phyloP scores from a whole-genome alignment of 2,888 invertebrate genomes.

The Aleiodes testaceus region DNA sequence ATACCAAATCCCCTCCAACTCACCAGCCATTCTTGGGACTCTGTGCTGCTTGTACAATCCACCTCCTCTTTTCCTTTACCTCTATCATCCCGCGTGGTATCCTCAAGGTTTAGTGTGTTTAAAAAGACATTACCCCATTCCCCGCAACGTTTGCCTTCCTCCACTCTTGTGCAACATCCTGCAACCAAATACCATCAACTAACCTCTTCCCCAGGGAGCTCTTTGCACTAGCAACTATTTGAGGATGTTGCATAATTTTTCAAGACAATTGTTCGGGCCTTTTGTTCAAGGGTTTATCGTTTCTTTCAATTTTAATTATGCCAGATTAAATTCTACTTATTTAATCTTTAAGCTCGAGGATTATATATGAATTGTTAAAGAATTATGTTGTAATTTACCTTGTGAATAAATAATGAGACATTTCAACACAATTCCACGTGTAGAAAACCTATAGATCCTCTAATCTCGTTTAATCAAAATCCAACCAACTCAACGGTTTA shows the following conservation, averaged over 20 bases:
- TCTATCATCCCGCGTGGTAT: conserved; percentile 19
- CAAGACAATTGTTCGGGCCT: conserved; percentile 16
- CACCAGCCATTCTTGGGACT: conserved; percentile 39
- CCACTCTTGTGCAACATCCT: conserved; percentile 39
- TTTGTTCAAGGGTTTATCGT: neutral
- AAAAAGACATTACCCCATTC: conserved; percentile 44
- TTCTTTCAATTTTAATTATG: too few relatives aligned
- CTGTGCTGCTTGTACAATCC: conserved; percentile 40
- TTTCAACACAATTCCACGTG: too few relatives aligned
- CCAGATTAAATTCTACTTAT: too few relatives aligned
- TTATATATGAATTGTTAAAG: too few relatives aligned
- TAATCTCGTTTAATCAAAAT: conserved; percentile 61
- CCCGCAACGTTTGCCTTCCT: conserved; percentile 28
- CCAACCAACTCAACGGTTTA: conserved; percentile 54
- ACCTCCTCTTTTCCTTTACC: neutral
- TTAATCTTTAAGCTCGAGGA: too few relatives aligned
- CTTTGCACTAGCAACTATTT: conserved; percentile 25
- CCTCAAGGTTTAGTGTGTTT: conserved; percentile 46
- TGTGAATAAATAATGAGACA: too few relatives aligned
- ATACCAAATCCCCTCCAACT: conserved; percentile 49
- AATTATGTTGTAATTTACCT: too few relatives aligned
- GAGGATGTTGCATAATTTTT: conserved; percentile 36
- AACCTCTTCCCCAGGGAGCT: conserved; percentile 11
- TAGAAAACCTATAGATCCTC: conserved; percentile 41
- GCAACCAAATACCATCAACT: conserved; percentile 36